Conservation (phyloP, 2,888 invertebrate species). For the Penaeus monodon region DNA sequence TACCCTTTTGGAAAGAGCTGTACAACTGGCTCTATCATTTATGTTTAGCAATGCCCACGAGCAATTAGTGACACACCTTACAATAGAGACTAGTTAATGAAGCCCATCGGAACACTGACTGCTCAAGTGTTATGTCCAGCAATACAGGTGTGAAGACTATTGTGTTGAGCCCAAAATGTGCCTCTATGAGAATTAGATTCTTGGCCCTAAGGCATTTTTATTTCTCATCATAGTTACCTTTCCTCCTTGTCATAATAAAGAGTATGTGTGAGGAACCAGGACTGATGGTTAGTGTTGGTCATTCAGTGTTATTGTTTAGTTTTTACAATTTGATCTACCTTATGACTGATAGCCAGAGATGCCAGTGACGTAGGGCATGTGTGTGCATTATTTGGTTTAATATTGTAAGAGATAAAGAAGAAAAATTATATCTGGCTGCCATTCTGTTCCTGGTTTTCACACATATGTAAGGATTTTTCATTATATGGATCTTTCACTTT, state of each 20-base stretch:
- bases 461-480: slow-evolving; percentile 1
- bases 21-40: no score
- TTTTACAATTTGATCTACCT: no score
- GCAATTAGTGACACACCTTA: no score
- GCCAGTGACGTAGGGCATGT: no score
- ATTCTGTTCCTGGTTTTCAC: slow-evolving; percentile 1
- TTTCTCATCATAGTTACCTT: background rate
- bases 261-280: background rate
- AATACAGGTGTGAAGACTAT: slow-evolving; percentile 4
- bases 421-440: background rate
- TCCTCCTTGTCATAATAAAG: background rate
- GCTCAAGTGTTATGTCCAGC: background rate
- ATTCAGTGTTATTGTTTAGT: no score
- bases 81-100: no score
- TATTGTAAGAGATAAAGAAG: background rate
- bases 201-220: background rate
- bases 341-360: no score
- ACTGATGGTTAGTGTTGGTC: no score
- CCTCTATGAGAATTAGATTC: slow-evolving; percentile 19
- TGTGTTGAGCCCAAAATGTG: slow-evolving; percentile 41
- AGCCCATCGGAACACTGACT: no score
- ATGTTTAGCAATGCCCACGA: no score
- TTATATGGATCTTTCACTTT: slow-evolving; percentile 54
- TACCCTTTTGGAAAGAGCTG: no score
- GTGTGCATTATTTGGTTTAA: no score